Evolutionary conservation across 2,797 vertebrate genomes (phyloP), one percentile per base, ranked within the genome.

Genomic region (Petrocephalus sullivani): DNA sequence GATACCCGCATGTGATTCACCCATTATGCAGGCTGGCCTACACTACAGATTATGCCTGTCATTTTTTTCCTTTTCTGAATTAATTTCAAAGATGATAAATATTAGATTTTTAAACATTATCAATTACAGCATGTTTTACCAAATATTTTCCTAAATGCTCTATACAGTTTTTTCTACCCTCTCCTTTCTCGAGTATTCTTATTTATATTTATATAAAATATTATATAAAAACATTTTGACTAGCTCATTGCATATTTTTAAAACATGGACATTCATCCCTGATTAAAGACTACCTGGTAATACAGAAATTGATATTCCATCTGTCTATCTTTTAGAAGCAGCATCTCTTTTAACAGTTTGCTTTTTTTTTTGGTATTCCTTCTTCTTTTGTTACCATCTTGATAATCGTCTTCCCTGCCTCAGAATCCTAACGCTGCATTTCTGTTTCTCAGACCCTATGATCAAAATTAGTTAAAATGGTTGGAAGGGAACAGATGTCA

Each of bases 401-500:
- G 19, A 49, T 21, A 12, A 60, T 85, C 61, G 81, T 61, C 81
- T 61, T 57, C 9, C 37, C 56, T 54, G 23, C 46, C 64, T 78
- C 78, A 60, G 85, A 89, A 23, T 86, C 75, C 82, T 46, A 37
- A 23, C 41, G 23, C 64, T 78, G 41, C 84, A 51, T 41, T 86
- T 67, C 64, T 81, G 56, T 33, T 92, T 93, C 54, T 92, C 93
- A 92, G 91, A 93, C 93, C 96, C 96, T 97, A 96, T 97, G 96
- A 97, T 97, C 96, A 96, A 97, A 96, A 97, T 97, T 96, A 96
- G 96, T 96, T 97, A 96, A 96, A 97, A 97, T 95, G 96, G 97
- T 97, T 97, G 97, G 96, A 96, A 97, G 96, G 94, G 97, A 98
- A 97, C 97, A 98, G 97, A 98, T 97, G 97, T 98, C 97, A 97